Evolutionary conservation across 2,888 invertebrate genomes (phyloP), one percentile per base, ranked within the genome.

Genomic region (Steinernema carpocapsae): DNA sequence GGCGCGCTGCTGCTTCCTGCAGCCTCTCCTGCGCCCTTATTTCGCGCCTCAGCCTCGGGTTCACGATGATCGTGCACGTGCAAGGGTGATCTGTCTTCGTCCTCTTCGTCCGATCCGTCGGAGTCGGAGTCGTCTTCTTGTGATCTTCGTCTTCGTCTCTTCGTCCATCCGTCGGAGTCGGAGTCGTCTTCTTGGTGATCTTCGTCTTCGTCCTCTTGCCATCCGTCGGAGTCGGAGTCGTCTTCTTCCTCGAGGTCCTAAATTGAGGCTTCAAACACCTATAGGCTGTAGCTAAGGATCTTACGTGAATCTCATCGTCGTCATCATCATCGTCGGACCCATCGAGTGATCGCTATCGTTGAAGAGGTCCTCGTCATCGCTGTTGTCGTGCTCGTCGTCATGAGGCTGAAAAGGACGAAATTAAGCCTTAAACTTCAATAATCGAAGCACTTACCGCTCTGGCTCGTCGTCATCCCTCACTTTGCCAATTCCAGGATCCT

Each of bases 401-500:
- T 6, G 17, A 73, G 72, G 24, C 70, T 72, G 24, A 10, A 19
- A n/a, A 73, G 7, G 10, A 32, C 10, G 7, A 73, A 7, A n/a
- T 14, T n/a, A 17, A n/a, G n/a, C 6, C n/a, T 17, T 1, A 74
- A 73, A 26, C 74, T 78, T 29, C 74, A 77, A 32, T 77, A 75
- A n/a, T n/a, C n/a, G n/a, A n/a, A n/a, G 19, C 70, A 3, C 24
- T 43, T 59, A 64, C 64, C 72, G 70, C 14, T 71, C 76, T n/a
- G 75, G 77, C 14, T 94, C 94, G 83, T 95, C 95, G 81, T 95
- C 93, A 24, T 79, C 81, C 83, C 94, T 90, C 86, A 92, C 91
- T 78, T 94, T 90, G 0, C 97, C 97, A 24, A 97, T 93, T 97
- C 95, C 88, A 96, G 97, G 17, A 97, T 89, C 83, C 94, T 92